Evolutionary conservation across 2,113 vertebrate species (phyloP).

Genomic region (Eptesicus fuscus): DNA sequence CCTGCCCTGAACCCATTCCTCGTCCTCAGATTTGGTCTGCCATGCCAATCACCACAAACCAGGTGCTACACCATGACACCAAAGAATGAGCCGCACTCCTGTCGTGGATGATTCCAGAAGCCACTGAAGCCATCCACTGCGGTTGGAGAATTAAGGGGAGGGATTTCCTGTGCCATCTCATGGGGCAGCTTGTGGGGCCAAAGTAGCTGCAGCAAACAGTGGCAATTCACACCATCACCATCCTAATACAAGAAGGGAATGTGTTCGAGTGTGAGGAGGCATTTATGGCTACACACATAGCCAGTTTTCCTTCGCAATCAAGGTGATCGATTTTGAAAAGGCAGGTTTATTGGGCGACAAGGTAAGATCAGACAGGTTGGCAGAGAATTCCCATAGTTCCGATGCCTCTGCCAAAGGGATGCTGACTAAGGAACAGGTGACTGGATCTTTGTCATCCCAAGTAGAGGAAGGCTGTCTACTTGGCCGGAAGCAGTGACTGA

Average conservation of each 20-base stretch:
- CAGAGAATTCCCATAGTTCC: not conserved
- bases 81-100: accelerated
- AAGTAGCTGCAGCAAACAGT: not conserved
- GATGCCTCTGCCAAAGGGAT: not conserved
- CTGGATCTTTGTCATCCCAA: not conserved
- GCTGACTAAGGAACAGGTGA: not conserved
- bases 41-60: not conserved
- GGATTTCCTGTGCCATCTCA: not conserved
- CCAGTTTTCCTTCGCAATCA: not conserved
- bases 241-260: not conserved
- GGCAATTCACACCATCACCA: not conserved
- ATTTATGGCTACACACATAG: not conserved
- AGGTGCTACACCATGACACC: not conserved
- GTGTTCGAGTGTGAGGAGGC: not conserved
- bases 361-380: not conserved
- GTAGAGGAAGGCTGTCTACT: not conserved
- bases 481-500: not conserved
- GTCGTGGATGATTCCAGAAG: not conserved
- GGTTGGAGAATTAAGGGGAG: not conserved
- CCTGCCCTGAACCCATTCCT: not conserved
- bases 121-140: not conserved
- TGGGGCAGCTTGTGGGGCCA: not conserved
- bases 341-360: not conserved
- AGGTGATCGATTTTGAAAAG: not conserved
- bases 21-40: not conserved